phyloP scores from a whole-genome alignment of 1,140 invertebrate genomes.

The Gonioctena quinquepunctata region DNA sequence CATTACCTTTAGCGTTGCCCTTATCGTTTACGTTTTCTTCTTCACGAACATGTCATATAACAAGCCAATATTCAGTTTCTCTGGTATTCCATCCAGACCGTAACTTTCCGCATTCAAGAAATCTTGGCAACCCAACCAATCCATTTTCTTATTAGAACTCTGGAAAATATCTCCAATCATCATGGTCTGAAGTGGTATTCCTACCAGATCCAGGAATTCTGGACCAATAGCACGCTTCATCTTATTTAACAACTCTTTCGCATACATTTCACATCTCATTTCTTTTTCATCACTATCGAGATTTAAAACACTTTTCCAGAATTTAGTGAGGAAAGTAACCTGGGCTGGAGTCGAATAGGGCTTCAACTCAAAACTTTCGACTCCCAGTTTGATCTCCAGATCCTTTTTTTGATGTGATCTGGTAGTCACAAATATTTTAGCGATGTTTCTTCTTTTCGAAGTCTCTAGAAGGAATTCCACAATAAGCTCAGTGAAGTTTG shows the following conservation, averaged over 20 bases:
- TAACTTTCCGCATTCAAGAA: not conserved
- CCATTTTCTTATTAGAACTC: too few species aligned
- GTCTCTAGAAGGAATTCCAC: not conserved
- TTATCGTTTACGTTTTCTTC: not conserved
- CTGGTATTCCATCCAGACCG: not conserved
- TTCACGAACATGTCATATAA: not conserved
- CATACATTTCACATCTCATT: not conserved
- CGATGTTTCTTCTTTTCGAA: not conserved
- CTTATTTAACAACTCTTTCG: not conserved
- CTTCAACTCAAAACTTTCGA: not conserved
- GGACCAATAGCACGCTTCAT: not conserved
- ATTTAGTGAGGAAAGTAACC: not conserved
- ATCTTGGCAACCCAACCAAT: not conserved
- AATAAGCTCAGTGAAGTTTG: not conserved
- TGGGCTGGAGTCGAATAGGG: not conserved
- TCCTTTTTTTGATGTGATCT: not conserved
- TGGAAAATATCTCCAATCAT: not conserved
- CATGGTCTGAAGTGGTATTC: not conserved
- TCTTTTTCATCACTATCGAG: not conserved
- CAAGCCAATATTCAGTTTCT: not conserved
- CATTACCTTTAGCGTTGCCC: not conserved
- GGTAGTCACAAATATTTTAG: not conserved
- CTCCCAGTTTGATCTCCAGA: not conserved
- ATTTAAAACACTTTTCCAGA: not conserved
- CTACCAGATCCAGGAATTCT: not conserved